Base-by-base conservation (phyloP, 2,888 invertebrate genomes). In the Pocota personata region DNA sequence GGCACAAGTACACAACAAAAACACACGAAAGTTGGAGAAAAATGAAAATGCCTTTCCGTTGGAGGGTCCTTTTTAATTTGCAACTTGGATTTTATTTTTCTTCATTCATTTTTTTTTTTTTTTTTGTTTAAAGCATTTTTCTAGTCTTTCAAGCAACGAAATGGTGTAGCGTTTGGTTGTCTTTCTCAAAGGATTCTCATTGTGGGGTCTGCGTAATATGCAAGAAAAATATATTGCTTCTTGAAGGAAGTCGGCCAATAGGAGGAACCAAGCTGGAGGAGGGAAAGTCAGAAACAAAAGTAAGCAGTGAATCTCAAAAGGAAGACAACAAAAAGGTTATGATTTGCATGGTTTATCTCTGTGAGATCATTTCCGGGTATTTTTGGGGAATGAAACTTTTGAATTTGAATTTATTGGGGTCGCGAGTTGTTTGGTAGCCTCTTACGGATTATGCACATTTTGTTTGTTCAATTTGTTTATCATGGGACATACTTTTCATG, bases 21-120 rank as follows among this genome's bases (percentile, higher is more conserved):
- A 50, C 60, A 60, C 27, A 27, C 57, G 57, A 50, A 77, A 66
- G 64, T 48, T n/a, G 14, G 30, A 35, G 58, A 4, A 46, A 48
- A 58, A 58, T 48, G 48, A 14, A 58, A 48, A 58, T 46, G 12
- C 35, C 27, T 40, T 27, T 32, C 10, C 40, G 8, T 14, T 16
- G 35, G 48, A 30, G 16, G 60, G 19, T 62, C 64, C 55, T 40
- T 79, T 69, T 72, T 79, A 79, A 79, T 79, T 79, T 72, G 72
- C 35, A 58, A 48, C 72, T 58, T 27, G 67, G 69, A 52, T 69
- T 58, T 69, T 60, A 2, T 30, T 55, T 55, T 19, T 3, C 12
- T 60, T 40, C 4, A 3, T 24, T 24, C n/a, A n/a, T n/a, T 37
- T 30, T 30, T 4, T 37, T 37, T 37, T 48, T 27, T 14, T 57